Percentiles rank a stretch among this genome's conserved stretches.
phyloP scores from a whole-genome alignment of 2,113 vertebrate species.

The Cyanocitta stelleri region DNA sequence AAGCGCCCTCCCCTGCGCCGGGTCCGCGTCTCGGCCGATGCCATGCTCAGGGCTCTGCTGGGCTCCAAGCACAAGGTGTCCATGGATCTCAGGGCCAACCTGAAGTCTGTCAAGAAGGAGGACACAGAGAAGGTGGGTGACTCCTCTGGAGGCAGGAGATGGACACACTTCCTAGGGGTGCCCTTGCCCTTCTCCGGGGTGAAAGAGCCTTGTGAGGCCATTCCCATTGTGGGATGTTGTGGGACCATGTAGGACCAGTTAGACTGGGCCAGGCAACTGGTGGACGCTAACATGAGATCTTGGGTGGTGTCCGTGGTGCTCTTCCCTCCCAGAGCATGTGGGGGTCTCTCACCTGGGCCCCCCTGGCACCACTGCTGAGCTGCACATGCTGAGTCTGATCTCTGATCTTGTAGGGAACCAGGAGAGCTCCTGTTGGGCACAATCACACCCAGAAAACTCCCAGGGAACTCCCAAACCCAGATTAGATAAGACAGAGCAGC shows the following conservation, averaged over 20 bases:
- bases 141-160: not conserved
- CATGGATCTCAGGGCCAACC: conserved; percentile 93
- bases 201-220: not conserved
- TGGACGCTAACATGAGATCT: not conserved
- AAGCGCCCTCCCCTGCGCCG: conserved; percentile 85
- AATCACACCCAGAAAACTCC: not conserved
- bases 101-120: conserved; percentile 96
- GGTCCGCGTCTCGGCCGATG: conserved; percentile 88
- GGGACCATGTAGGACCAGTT: fast-evolving
- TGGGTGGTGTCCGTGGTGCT: not conserved
- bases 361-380: not conserved
- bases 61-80: conserved; percentile 97
- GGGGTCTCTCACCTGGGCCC: not conserved
- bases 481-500: not conserved
- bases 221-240: not conserved
- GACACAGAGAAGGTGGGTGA: conserved; percentile 88
- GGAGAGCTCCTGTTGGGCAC: not conserved
- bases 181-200: not conserved
- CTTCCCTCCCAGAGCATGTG: not conserved
- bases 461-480: not conserved
- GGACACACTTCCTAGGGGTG: not conserved
- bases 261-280: not conserved
- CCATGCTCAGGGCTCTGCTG: conserved; percentile 91
- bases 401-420: not conserved
- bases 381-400: not conserved